Percentiles rank a stretch among this genome's conserved stretches.
Conservation (phyloP, 2,113 vertebrate species). For the Platichthys flesus region DNA sequence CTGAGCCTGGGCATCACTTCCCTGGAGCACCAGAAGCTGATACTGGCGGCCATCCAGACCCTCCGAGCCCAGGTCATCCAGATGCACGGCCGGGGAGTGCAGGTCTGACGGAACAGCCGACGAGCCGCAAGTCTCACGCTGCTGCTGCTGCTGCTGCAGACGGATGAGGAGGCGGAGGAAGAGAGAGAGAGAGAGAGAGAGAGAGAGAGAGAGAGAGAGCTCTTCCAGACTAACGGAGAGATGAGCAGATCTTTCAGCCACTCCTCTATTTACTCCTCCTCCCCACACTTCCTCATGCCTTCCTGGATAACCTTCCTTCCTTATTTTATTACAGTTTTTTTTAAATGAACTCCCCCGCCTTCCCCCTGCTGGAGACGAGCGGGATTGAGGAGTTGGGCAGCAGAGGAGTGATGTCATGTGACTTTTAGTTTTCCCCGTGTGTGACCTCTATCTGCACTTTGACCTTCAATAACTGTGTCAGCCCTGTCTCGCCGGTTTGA, state of each 20-base stretch:
- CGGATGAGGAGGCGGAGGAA: background rate
- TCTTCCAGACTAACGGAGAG: slow-evolving; percentile 48
- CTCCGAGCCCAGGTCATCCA: slow-evolving; percentile 92
- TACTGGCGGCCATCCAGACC: slow-evolving; percentile 89
- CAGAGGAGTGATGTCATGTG: slow-evolving; percentile 60
- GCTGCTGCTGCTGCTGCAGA: slow-evolving; percentile 19
- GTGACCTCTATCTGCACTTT: slow-evolving; percentile 65
- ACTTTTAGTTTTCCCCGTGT: slow-evolving; percentile 21
- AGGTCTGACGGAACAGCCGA: slow-evolving; percentile 82
- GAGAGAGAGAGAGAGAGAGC: slow-evolving; percentile 9
- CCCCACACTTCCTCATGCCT: slow-evolving; percentile 56
- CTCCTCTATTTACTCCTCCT: slow-evolving; percentile 53
- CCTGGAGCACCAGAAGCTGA: slow-evolving; percentile 89
- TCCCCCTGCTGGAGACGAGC: slow-evolving; percentile 7
- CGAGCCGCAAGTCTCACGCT: background rate
- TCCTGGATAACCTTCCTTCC: slow-evolving; percentile 53
- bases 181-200: slow-evolving; percentile 6
- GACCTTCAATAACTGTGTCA: slow-evolving; percentile 31
- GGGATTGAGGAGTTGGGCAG: background rate
- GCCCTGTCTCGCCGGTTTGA: slow-evolving; percentile 23
- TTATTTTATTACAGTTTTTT: slow-evolving; percentile 4
- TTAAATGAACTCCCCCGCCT: background rate
- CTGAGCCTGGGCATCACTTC: slow-evolving; percentile 90
- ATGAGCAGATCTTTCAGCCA: slow-evolving; percentile 42
- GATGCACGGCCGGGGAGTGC: slow-evolving; percentile 92